Base-by-base conservation (phyloP, 53 echinoderm and acorn worm genomes). In the Holothuria leucospilota region DNA sequence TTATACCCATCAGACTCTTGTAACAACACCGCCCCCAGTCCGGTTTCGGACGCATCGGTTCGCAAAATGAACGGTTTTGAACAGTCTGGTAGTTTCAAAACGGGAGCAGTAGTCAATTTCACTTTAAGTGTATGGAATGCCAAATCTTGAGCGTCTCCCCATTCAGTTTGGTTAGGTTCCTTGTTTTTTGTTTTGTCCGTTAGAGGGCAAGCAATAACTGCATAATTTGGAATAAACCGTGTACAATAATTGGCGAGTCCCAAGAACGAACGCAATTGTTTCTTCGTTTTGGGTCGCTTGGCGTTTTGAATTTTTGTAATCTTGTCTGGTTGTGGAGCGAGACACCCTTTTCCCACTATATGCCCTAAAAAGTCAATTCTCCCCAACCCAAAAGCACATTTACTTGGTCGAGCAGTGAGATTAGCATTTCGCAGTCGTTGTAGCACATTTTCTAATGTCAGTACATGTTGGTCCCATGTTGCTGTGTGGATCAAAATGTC, bases 1-100 rank as follows among this genome's bases (percentile, higher is more conserved):
- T 81, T 84, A 20, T 80, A 46, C 51, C 82, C 90, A 26, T 85
- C 82, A 16, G 34, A 24, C 24, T 85, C 88, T 82, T 93, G 93
- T 39, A 93, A 84, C 26, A 93, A 81, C 34, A 87, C 88, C 13
- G 88, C 90, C 46, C 92, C 87, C 5, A 92, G 49, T 51, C 91
- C 91, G 12, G 80, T 87, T 23, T 27, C 74, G 6, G 92, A 85
- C 20, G 92, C 92, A 26, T 89, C n/a, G n/a, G n/a, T n/a, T n/a
- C n/a, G n/a, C n/a, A n/a, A n/a, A n/a, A n/a, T n/a, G n/a, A n/a
- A n/a, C 59, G 71, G 82, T 64, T 87, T 63, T 62, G 49, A 64
- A 59, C 78, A 79, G 51, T 87, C 59, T 20, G 87, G 86, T 30
- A 86, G 25, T 4, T 30, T 16, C 8, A 86, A 63, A 74, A 86